Evolutionary conservation across 2,113 vertebrate genomes (phyloP), one percentile per base, ranked within the genome.

Genomic region (Danio rerio): DNA sequence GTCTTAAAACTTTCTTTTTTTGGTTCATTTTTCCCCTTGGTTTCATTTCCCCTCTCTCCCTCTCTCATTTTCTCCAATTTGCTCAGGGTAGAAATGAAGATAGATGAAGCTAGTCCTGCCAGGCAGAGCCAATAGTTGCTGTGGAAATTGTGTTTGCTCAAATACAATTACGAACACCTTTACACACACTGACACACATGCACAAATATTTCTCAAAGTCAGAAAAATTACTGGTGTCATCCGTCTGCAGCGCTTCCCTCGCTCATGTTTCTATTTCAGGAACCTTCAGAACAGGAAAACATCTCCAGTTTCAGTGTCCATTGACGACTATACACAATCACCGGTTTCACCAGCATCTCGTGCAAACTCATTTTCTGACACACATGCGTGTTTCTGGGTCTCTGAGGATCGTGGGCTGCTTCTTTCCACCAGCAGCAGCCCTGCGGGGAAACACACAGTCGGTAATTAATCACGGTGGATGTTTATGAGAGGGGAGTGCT

Each of bases 391-490:
- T 61, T 40, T 68, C 43, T 69, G 65, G 43, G 43, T 69, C 66
- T 69, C 66, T 68, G 65, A 68, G 43, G 91, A 93, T 92, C 90
- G 87, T 83, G 43, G 85, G 78, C 81, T 79, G n/a, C 21, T 16
- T 71, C 15, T 62, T 45, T 45, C 66, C 52, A 11, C 61, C 31
- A 31, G 31, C 47, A 70, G 21, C 56, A 65, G 40, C 43, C 42
- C 75, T 55, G 74, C 13, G 9, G 42, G 5, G 2, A 49, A 55
- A 75, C 73, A 53, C 21, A 66, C 52, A 74, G 81, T 76, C 84
- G 20, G 85, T 89, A 89, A 90, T 92, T 93, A 92, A 92, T 94
- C 91, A 92, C 75, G 45, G 88, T 85, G 83, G 88, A 85, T 88
- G 88, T 89, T 89, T 87, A 89, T 83, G 78, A 76, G 81, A 65